These are phyloP conservation scores for Exephanes ischioxanthus DNA, from an alignment of 2,888 invertebrate species.

Conservation along the genomic window DNA sequence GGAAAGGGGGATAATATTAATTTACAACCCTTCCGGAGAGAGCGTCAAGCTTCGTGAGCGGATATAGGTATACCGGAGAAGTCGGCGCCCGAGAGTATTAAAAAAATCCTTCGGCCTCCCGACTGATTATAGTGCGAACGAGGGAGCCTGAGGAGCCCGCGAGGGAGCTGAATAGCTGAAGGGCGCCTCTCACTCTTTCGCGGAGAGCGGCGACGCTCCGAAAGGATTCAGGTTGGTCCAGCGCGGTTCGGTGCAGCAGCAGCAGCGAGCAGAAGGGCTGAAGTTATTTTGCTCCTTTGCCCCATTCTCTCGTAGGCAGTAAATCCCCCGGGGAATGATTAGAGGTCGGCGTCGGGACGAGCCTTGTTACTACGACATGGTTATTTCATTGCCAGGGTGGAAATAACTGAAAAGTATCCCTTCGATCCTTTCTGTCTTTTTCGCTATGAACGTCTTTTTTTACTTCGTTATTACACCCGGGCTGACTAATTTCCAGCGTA, in stretches of 20 bases:
- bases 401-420: constrained; percentile 70
- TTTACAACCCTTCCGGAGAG: constrained; percentile 47
- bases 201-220: constrained; percentile 44
- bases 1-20: constrained; percentile 49
- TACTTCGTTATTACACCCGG: not conserved
- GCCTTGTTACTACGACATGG: constrained; percentile 78
- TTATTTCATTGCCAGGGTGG: constrained; percentile 75
- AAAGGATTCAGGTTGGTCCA: constrained; percentile 49
- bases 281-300: constrained; percentile 50
- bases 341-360: constrained; percentile 78
- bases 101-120: constrained; percentile 52
- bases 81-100: constrained; percentile 31
- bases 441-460: not conserved
- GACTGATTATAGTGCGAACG: constrained; percentile 69
- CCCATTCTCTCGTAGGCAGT: constrained; percentile 70
- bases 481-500: not conserved
- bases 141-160: constrained; percentile 19
- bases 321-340: constrained; percentile 80
- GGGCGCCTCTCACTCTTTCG: constrained; percentile 33
- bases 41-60: constrained; percentile 9
- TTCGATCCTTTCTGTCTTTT: constrained; percentile 12
- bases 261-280: constrained; percentile 42
- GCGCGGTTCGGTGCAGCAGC: constrained; percentile 47
- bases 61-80: constrained; percentile 1
- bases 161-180: constrained; percentile 58